Base-by-base conservation (phyloP, 1,140 invertebrate genomes). In the Diplogasteroides magnus region DNA sequence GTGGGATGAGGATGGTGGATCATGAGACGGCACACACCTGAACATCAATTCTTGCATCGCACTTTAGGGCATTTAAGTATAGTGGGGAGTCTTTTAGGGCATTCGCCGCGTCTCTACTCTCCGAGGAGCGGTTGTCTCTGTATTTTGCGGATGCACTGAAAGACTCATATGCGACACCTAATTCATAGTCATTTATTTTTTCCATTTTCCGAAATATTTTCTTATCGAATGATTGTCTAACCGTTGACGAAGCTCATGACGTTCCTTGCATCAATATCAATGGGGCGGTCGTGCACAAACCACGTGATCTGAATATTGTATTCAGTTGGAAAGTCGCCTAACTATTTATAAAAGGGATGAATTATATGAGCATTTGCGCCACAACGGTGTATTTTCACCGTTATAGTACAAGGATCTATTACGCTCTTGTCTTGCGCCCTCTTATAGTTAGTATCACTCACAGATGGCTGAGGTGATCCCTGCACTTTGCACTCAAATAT, bases 271-370 rank as follows among this genome's bases (percentile, higher is more conserved):
- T 83, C 79, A 26, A 84, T 82, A 2, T 76, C 74, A 0, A 86
- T 67, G 15, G 82, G 73, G 59, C 83, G 84, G 69, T 86, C 86
- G 65, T 86, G 85, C 57, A 84, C 81, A 68, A 83, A 97, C 94
- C 95, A 99, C 74, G 94, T 91, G n/a, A 97, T 89, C 58, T 87
- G 84, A 0, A 94, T n/a, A n/a, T n/a, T n/a, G n/a, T n/a, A n/a
- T n/a, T n/a, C n/a, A n/a, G n/a, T n/a, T n/a, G n/a, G n/a, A n/a
- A n/a, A n/a, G n/a, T n/a, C n/a, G n/a, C n/a, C n/a, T n/a, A n/a
- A n/a, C n/a, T n/a, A n/a, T n/a, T n/a, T n/a, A n/a, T n/a, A n/a
- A n/a, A n/a, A n/a, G n/a, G 93, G 78, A 90, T 89, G 0, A 94
- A 94, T 77, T 91, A 90, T n/a, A n/a, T n/a, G n/a, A n/a, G n/a